Percentiles rank a stretch among this genome's conserved stretches.
Conservation (phyloP, 2,888 invertebrate species). For the Philaethria dido region DNA sequence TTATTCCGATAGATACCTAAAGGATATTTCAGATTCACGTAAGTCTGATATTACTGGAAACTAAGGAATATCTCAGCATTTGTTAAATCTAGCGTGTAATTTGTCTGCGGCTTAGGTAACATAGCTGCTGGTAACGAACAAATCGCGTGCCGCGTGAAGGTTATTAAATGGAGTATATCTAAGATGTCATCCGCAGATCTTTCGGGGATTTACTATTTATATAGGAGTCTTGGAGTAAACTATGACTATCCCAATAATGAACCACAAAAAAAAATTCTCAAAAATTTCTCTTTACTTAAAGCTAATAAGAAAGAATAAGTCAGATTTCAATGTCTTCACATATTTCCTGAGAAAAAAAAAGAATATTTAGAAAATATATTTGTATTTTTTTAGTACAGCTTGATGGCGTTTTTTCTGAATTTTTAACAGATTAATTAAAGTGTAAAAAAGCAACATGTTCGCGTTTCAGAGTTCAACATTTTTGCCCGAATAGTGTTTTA, state of each 20-base stretch:
- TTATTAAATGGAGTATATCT: constrained; percentile 49
- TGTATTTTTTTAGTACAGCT: neutral
- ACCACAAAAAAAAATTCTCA: no score
- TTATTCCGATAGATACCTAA: neutral
- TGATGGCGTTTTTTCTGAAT: neutral
- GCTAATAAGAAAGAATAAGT: no score
- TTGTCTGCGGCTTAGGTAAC: constrained; percentile 34
- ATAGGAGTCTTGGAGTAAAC: neutral
- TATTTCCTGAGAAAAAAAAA: no score
- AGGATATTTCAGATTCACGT: neutral
- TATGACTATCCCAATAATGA: neutral
- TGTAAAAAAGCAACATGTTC: constrained; percentile 45
- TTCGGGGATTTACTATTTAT: neutral
- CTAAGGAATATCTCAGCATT: constrained; percentile 36
- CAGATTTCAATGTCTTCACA: no score
- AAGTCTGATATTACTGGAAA: constrained; percentile 29
- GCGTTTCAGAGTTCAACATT: constrained; percentile 49
- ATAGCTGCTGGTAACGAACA: constrained; percentile 55
- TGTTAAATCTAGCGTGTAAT: constrained; percentile 40
- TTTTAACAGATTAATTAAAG: constrained; percentile 44
- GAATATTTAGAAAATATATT: neutral
- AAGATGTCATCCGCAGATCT: constrained; percentile 41
- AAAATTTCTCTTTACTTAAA: no score
- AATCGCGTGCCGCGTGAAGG: constrained; percentile 56
- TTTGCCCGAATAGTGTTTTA: constrained; percentile 55